These are phyloP conservation scores for Atherinomorus stipes DNA, from an alignment of 2,113 vertebrate species.

Conservation along the genomic window DNA sequence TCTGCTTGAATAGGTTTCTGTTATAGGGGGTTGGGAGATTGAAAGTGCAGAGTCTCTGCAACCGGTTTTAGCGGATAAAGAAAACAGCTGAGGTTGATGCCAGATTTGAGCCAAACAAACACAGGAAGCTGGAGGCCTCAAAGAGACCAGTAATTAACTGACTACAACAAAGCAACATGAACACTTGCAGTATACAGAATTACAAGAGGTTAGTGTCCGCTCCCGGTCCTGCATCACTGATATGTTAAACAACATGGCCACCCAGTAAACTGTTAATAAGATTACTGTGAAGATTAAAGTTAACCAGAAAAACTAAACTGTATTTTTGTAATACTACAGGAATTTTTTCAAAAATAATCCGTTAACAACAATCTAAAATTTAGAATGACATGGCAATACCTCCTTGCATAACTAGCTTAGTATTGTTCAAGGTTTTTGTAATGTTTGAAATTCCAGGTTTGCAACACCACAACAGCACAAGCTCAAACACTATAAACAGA, in stretches of 20 bases:
- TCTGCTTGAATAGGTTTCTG: not conserved
- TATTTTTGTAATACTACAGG: too few relatives aligned
- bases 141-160: not conserved
- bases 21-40: not conserved
- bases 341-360: too few relatives aligned
- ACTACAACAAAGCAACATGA: not conserved
- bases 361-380: not conserved
- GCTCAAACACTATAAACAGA: not conserved
- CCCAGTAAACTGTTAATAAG: too few relatives aligned
- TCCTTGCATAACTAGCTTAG: not conserved
- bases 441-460: not conserved
- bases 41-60: not conserved
- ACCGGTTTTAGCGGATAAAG: not conserved
- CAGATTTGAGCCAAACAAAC: not conserved
- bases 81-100: not conserved
- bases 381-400: not conserved
- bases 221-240: not conserved
- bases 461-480: not conserved
- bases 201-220: not conserved
- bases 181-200: not conserved
- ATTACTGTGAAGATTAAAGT: too few relatives aligned
- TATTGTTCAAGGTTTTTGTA: not conserved
- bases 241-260: not conserved
- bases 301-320: too few relatives aligned
- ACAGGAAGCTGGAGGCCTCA: not conserved